Conservation (phyloP, 2,113 vertebrate species). For the Prunella fulvescens region DNA sequence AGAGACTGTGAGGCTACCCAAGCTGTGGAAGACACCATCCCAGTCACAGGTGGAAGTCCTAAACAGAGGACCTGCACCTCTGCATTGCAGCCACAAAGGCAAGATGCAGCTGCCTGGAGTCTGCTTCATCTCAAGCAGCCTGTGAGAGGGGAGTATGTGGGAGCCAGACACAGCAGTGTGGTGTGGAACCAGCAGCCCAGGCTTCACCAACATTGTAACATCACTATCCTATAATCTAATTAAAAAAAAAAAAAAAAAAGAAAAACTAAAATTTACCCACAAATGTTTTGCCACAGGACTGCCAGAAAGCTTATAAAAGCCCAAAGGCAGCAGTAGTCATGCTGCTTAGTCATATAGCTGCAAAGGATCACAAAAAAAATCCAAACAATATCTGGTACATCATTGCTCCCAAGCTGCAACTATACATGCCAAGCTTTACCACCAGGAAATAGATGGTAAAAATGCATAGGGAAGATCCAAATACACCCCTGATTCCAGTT, state of each 20-base stretch:
- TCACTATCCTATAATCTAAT: neutral
- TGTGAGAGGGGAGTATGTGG: accelerated
- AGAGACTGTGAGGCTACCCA: neutral
- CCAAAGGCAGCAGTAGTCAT: neutral
- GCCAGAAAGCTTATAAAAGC: neutral
- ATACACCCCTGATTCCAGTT: neutral
- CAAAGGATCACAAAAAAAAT: neutral
- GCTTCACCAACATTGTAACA: neutral
- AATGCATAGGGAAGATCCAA: neutral
- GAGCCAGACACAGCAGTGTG: neutral
- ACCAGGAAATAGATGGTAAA: neutral
- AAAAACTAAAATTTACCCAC: neutral
- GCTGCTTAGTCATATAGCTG: neutral
- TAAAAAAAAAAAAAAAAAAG: neutral
- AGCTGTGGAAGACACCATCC: neutral
- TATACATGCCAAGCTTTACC: neutral
- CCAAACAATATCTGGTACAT: neutral
- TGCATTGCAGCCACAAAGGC: neutral
- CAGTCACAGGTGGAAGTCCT: neutral
- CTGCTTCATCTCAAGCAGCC: neutral
- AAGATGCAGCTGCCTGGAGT: neutral
- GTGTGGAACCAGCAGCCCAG: neutral
- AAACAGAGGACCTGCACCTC: neutral
- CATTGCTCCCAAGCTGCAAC: neutral
- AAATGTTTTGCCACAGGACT: neutral